Evolutionary conservation across 2,888 invertebrate species (phyloP).

Genomic region (Nephrotoma guestfalica): DNA sequence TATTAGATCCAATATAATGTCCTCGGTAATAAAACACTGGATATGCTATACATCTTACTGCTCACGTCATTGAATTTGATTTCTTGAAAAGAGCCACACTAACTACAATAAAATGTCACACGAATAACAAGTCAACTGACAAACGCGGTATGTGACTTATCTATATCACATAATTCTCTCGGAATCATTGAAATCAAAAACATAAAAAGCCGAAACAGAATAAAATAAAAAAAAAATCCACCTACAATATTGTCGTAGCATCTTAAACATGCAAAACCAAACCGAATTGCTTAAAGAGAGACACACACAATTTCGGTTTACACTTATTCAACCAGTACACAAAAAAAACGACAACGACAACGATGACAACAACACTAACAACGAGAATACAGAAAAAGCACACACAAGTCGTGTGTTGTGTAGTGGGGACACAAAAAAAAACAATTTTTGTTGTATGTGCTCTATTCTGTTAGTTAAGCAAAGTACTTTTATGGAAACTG

Average conservation of each 20-base stretch:
- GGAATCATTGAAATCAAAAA: background rate
- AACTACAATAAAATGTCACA: background rate
- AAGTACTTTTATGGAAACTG: background rate
- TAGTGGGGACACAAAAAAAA: background rate
- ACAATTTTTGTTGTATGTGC: background rate
- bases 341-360: background rate
- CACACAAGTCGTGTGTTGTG: background rate
- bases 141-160: background rate
- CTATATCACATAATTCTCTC: background rate
- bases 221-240: background rate
- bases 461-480: background rate
- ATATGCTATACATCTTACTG: too few relatives aligned
- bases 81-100: too few relatives aligned
- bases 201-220: background rate
- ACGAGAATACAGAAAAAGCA: background rate
- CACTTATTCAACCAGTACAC: background rate
- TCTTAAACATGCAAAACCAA: background rate
- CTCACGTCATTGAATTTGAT: too few relatives aligned
- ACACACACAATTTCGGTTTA: background rate
- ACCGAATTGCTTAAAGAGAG: background rate
- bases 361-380: background rate
- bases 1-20: too few relatives aligned
- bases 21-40: too few relatives aligned
- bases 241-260: background rate
- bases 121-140: background rate